phyloP scores from a whole-genome alignment of 2,797 vertebrate species.

The Paratrypauchen microcephalus region DNA sequence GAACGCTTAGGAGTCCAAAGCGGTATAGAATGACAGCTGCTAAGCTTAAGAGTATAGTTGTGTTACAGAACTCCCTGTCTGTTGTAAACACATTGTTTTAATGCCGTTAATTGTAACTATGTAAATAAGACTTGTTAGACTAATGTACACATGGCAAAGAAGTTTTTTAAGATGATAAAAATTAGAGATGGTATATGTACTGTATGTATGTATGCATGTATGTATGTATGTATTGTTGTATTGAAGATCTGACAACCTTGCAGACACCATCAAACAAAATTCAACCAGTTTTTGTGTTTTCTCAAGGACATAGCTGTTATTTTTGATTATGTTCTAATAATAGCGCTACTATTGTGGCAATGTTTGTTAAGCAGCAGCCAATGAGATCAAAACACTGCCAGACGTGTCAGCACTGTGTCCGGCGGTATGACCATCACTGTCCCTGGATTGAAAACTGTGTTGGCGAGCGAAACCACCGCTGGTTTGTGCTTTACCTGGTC shows the following conservation, averaged over 20 bases:
- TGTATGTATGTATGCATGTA: too few relatives aligned
- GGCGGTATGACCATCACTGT: conserved; percentile 94
- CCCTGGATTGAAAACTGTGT: conserved; percentile 97
- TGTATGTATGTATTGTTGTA: not conserved
- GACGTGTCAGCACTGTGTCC: conserved; percentile 88
- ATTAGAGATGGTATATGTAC: too few relatives aligned
- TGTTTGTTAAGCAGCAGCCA: conserved; percentile 81
- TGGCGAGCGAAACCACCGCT: conserved; percentile 90
- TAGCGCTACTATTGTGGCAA: not conserved
- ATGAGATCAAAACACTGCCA: conserved; percentile 92
- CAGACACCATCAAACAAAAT: not conserved
- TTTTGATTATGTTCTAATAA: not conserved
- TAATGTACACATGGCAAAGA: not conserved
- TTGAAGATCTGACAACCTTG: not conserved
- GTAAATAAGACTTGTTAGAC: not conserved
- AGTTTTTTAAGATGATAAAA: not conserved
- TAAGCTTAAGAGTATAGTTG: conserved; percentile 12
- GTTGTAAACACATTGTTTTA: not conserved
- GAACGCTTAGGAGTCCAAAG: conserved; percentile 13
- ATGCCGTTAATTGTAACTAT: not conserved
- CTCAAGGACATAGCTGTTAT: too few relatives aligned
- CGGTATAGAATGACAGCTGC: conserved; percentile 41
- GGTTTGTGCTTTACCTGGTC: conserved; percentile 86
- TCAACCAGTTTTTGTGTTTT: not conserved
- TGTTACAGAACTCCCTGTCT: conserved; percentile 17